phyloP scores from a whole-genome alignment of 2,113 vertebrate species.

The Athene noctua region DNA sequence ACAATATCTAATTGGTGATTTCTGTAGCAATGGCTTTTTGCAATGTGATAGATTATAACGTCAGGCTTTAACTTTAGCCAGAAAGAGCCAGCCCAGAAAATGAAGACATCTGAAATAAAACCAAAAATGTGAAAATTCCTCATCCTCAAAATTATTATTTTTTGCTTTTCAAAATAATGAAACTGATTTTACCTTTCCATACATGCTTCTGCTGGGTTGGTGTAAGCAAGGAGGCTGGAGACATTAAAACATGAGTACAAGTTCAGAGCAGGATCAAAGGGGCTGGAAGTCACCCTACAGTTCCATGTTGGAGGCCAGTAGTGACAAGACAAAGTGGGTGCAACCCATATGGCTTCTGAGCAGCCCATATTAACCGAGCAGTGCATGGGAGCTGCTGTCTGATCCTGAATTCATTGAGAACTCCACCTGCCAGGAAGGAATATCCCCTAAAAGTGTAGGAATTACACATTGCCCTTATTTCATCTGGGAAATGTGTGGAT shows the following conservation, averaged over 20 bases:
- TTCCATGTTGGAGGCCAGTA: fast-evolving
- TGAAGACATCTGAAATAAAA: neutral
- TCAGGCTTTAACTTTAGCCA: neutral
- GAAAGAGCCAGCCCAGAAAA: neutral
- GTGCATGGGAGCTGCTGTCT: neutral
- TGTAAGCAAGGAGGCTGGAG: neutral
- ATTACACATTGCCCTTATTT: neutral
- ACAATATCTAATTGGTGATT: neutral
- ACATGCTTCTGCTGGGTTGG: neutral
- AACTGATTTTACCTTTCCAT: neutral
- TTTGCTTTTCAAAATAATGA: neutral
- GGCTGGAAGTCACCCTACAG: neutral
- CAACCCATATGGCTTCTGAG: neutral
- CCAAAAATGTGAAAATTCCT: neutral
- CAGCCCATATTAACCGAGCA: neutral
- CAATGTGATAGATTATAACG: neutral
- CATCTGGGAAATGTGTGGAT: neutral
- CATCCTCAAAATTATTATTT: neutral
- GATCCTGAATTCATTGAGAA: neutral
- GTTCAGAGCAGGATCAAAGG: neutral
- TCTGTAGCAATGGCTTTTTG: neutral
- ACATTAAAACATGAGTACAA: neutral
- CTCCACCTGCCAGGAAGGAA: neutral
- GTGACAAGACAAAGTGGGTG: neutral
- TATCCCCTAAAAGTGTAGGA: neutral